These are phyloP conservation scores for Oxyruncus cristatus DNA, from an alignment of 2,113 vertebrate species.

Conservation along the genomic window DNA sequence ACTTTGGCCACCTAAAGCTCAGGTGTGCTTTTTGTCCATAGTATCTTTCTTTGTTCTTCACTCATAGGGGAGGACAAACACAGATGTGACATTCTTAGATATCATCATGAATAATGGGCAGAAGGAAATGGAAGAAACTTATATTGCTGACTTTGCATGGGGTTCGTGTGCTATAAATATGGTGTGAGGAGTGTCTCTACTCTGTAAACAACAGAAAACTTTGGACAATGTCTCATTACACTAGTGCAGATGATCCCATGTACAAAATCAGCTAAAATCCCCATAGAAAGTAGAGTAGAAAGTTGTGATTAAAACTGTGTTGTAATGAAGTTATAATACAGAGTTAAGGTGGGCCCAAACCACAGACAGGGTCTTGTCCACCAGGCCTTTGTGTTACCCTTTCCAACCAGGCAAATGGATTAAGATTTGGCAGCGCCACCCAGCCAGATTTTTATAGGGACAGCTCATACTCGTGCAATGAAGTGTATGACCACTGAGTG, in stretches of 20 bases:
- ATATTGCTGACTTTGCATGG: not conserved
- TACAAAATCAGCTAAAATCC: not conserved
- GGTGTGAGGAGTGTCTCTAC: not conserved
- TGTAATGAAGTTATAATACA: not conserved
- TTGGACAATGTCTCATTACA: not conserved
- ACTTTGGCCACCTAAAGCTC: not conserved
- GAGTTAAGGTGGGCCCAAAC: not conserved
- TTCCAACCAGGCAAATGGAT: not conserved
- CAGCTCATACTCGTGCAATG: not conserved
- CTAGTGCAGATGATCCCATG: fast-evolving
- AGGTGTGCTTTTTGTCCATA: fast-evolving
- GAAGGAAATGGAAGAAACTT: not conserved
- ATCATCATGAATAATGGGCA: not conserved
- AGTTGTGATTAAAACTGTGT: not conserved
- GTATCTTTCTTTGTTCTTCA: not conserved
- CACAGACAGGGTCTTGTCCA: not conserved
- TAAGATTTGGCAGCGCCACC: not conserved
- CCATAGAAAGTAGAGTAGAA: not conserved
- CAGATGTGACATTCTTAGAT: not conserved
- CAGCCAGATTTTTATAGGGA: not conserved
- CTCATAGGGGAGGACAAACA: fast-evolving
- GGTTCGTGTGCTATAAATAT: not conserved
- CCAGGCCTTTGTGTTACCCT: not conserved
- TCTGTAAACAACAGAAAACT: not conserved
- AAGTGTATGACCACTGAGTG: fast-evolving